A percentile compares a stretch with the other conserved stretches of the same genome.
Conservation (phyloP, 2,797 vertebrate species). For the Arrhamphus sclerolepis region DNA sequence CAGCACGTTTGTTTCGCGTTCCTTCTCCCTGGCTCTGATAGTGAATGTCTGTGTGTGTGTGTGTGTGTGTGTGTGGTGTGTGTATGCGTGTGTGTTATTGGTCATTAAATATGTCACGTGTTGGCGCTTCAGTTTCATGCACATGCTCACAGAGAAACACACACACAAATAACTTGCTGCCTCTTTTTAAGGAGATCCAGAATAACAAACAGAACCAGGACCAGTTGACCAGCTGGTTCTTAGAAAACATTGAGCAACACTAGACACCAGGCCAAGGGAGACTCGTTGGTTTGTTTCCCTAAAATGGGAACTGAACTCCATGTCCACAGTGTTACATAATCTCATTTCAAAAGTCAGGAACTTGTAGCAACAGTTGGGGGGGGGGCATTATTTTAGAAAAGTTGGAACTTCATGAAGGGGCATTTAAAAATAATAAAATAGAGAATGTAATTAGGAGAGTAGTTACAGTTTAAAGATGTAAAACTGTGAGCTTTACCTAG, state of each 20-base stretch:
- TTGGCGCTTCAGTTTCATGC: not conserved
- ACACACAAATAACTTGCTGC: not conserved
- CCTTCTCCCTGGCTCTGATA: conserved; percentile 23
- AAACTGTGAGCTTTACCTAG: too few relatives aligned
- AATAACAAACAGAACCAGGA: conserved; percentile 21
- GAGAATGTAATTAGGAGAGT: too few relatives aligned
- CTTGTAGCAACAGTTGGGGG: not conserved
- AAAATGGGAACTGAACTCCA: conserved; percentile 19
- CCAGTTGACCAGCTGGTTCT: conserved; percentile 37
- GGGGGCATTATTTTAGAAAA: too few relatives aligned
- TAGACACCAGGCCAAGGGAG: conserved; percentile 7
- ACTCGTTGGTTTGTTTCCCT: conserved; percentile 28
- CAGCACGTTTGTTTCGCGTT: conserved; percentile 57
- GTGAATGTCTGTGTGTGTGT: conserved; percentile 24
- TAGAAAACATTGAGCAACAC: conserved; percentile 54
- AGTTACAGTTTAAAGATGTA: too few relatives aligned
- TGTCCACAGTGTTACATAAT: conserved; percentile 30
- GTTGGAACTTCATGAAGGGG: too few relatives aligned
- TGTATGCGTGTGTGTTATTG: not conserved
- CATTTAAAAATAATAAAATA: too few relatives aligned
- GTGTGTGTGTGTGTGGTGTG: conserved; percentile 21
- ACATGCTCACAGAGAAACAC: not conserved
- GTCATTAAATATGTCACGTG: conserved; percentile 18
- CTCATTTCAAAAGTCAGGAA: conserved; percentile 19
- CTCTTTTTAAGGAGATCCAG: not conserved